phyloP scores from a whole-genome alignment of 2,888 invertebrate species.

The Lepetodrilus schrolli region DNA sequence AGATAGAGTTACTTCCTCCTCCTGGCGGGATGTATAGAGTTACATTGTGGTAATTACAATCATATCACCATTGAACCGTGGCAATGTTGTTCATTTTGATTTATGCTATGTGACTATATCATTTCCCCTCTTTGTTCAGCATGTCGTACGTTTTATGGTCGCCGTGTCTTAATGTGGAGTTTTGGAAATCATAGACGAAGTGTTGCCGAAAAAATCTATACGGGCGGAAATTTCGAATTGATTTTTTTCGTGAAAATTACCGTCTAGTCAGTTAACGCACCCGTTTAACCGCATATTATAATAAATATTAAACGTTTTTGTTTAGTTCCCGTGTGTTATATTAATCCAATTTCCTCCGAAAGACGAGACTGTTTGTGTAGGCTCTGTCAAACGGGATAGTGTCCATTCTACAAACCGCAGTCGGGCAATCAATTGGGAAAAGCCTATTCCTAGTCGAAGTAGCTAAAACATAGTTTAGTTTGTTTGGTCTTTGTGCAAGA shows the following conservation, averaged over 20 bases:
- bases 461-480: not conserved
- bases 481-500: not conserved
- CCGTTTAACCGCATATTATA: conserved; percentile 25
- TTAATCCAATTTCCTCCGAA: conserved; percentile 13
- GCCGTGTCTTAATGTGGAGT: conserved; percentile 9
- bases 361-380: not conserved
- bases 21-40: not conserved
- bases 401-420: not conserved
- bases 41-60: not conserved
- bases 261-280: not conserved
- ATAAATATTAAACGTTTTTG: conserved; percentile 11
- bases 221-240: conserved; percentile 19
- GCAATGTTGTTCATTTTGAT: not conserved
- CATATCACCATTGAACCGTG: not conserved
- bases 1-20: not conserved
- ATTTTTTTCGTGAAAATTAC: conserved; percentile 12
- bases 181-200: not conserved
- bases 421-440: not conserved
- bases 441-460: not conserved
- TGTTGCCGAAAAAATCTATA: conserved; percentile 8
- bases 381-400: not conserved
- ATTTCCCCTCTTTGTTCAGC: not conserved
- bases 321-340: conserved; percentile 11
- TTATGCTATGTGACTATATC: not conserved
- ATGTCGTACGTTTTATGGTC: not conserved